Percentiles rank a stretch among this genome's conserved stretches.
Conservation (phyloP, 2,888 invertebrate genomes). For the Conomelus anceps region DNA sequence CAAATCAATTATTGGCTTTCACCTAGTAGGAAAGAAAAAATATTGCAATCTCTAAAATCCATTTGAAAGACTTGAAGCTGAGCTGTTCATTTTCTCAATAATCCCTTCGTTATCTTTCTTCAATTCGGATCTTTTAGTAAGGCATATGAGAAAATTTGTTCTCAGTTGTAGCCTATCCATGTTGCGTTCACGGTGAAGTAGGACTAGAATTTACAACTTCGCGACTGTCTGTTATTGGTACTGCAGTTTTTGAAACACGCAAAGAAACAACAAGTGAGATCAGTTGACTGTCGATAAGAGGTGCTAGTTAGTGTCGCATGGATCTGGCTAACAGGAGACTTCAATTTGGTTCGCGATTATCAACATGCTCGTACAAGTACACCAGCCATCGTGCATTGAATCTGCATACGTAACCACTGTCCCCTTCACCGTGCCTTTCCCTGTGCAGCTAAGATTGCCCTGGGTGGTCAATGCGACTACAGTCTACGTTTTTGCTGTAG, state of each 20-base stretch:
- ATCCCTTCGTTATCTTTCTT: not conserved
- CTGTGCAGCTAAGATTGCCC: too few species aligned
- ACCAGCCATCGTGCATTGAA: not conserved
- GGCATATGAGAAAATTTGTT: not conserved
- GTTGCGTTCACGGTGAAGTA: not conserved
- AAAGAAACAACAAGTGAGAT: not conserved
- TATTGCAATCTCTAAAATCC: too few species aligned
- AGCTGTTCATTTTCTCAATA: too few species aligned
- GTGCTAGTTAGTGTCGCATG: constrained; percentile 4
- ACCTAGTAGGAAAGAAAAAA: too few species aligned
- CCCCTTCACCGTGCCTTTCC: too few species aligned
- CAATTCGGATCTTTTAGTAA: not conserved
- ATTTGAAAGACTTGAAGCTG: too few species aligned
- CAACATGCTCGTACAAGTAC: not conserved
- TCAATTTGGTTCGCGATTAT: constrained; percentile 12
- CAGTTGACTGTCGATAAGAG: not conserved
- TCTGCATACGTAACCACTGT: not conserved
- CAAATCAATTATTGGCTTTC: too few species aligned
- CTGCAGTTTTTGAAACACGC: not conserved
- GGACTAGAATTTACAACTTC: not conserved
- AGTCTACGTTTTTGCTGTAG: not conserved
- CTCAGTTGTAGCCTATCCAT: too few species aligned
- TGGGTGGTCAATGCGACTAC: not conserved
- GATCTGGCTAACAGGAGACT: not conserved
- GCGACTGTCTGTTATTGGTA: not conserved